Percentiles rank a stretch among this genome's conserved stretches.
These are phyloP conservation scores for Athalia cordata DNA, from an alignment of 2,888 invertebrate genomes.

Conservation along the genomic window DNA sequence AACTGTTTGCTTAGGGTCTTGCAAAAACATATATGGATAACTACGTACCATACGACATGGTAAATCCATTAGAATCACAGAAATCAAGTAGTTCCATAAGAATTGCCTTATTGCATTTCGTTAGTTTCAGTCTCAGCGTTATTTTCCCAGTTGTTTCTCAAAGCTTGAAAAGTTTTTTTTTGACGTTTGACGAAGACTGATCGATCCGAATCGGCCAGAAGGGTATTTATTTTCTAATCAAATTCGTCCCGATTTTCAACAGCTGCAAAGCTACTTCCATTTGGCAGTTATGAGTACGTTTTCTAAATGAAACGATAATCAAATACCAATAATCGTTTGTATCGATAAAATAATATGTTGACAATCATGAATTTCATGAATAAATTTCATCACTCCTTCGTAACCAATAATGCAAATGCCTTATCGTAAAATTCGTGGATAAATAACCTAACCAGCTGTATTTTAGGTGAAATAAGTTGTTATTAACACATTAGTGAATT, in stretches of 20 bases:
- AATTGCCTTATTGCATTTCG: slow-evolving; percentile 44
- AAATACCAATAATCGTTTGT: not conserved
- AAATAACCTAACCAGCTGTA: too few species aligned
- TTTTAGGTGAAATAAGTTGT: too few species aligned
- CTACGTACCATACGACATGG: slow-evolving; percentile 48
- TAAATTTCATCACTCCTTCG: too few species aligned
- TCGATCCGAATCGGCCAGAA: slow-evolving; percentile 15
- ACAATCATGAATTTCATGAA: too few species aligned
- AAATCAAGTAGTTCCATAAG: slow-evolving; percentile 44
- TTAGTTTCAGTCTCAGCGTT: slow-evolving; percentile 28
- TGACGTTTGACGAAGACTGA: slow-evolving; percentile 36
- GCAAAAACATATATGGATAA: slow-evolving; percentile 55
- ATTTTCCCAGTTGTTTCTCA: slow-evolving; percentile 38
- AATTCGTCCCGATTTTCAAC: slow-evolving; percentile 26
- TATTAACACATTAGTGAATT: too few species aligned
- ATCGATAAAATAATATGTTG: too few species aligned
- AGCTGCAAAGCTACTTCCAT: not conserved
- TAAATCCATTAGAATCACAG: slow-evolving; percentile 56
- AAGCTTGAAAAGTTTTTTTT: not conserved
- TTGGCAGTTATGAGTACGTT: too few species aligned
- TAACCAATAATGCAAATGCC: too few species aligned
- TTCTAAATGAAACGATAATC: not conserved
- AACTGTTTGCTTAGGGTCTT: slow-evolving; percentile 62
- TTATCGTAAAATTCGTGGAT: too few species aligned
- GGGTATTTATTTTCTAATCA: not conserved